phyloP scores from a whole-genome alignment of 2,113 vertebrate species.

The Glareola pratincola region DNA sequence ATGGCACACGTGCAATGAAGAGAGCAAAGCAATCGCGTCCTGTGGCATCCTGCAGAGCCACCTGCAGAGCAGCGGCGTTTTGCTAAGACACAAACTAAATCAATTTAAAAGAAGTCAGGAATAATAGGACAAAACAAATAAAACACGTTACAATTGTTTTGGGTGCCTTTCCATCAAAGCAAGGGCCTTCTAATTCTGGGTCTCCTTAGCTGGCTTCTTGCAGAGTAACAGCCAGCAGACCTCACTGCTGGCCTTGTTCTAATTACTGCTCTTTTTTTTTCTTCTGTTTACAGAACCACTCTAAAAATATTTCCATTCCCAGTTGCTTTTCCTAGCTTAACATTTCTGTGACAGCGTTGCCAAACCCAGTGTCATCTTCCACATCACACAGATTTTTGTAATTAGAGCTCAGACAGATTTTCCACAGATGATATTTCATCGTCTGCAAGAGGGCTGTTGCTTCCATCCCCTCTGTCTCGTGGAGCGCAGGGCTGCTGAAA shows the following conservation, averaged over 20 bases:
- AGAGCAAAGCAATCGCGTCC: background rate
- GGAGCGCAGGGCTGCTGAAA: background rate
- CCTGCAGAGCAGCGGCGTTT: rapidly evolving
- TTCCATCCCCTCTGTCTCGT: background rate
- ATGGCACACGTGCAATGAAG: rapidly evolving
- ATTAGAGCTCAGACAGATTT: constrained; percentile 48
- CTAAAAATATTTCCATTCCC: constrained; percentile 64
- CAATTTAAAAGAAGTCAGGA: background rate
- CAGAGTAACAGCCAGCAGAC: background rate
- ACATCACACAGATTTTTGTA: background rate
- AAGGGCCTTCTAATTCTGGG: background rate
- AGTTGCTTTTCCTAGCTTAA: constrained; percentile 43
- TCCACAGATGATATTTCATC: background rate
- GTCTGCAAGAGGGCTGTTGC: background rate
- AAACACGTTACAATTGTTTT: rapidly evolving
- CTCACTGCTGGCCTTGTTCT: constrained; percentile 12
- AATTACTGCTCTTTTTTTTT: background rate
- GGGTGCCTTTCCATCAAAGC: background rate
- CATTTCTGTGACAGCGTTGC: background rate
- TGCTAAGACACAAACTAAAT: background rate
- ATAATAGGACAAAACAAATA: background rate
- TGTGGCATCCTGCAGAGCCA: rapidly evolving
- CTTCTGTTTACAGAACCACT: constrained; percentile 50
- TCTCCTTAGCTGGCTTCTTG: background rate
- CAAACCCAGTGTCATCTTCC: background rate